Conservation (phyloP, 2,888 invertebrate species). For the Panzeria rudis region DNA sequence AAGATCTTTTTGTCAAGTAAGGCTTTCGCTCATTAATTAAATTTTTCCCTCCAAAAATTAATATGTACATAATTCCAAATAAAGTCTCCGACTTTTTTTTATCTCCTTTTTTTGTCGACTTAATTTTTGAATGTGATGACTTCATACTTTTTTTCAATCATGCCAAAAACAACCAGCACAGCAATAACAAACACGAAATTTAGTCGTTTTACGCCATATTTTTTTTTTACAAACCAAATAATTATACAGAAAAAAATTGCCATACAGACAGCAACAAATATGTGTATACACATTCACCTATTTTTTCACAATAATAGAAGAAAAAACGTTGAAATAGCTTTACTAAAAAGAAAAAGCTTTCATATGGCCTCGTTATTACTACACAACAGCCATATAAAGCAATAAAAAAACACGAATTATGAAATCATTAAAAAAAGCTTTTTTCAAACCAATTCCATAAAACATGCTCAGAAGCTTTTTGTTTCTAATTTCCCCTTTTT, state of each 20-base stretch:
- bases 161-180: slow-evolving; percentile 39
- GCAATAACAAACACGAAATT: slow-evolving; percentile 32
- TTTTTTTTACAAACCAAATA: slow-evolving; percentile 57
- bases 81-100: neutral
- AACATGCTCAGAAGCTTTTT: slow-evolving; percentile 40
- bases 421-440: slow-evolving; percentile 65
- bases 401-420: slow-evolving; percentile 57
- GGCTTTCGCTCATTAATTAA: too few species aligned
- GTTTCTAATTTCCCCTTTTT: slow-evolving; percentile 36
- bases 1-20: too few species aligned
- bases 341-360: slow-evolving; percentile 49
- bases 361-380: slow-evolving; percentile 69
- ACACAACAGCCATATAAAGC: slow-evolving; percentile 29
- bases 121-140: slow-evolving; percentile 57
- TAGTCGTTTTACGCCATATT: slow-evolving; percentile 64
- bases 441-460: slow-evolving; percentile 55
- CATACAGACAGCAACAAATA: slow-evolving; percentile 63
- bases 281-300: slow-evolving; percentile 55
- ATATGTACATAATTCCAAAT: neutral
- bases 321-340: slow-evolving; percentile 57
- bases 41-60: slow-evolving; percentile 63
- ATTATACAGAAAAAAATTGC: slow-evolving; percentile 64
- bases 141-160: slow-evolving; percentile 60
- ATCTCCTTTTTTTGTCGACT: slow-evolving; percentile 7
- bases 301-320: slow-evolving; percentile 39